Conservation (phyloP, 2,113 vertebrate species). For the Gadus macrocephalus region DNA sequence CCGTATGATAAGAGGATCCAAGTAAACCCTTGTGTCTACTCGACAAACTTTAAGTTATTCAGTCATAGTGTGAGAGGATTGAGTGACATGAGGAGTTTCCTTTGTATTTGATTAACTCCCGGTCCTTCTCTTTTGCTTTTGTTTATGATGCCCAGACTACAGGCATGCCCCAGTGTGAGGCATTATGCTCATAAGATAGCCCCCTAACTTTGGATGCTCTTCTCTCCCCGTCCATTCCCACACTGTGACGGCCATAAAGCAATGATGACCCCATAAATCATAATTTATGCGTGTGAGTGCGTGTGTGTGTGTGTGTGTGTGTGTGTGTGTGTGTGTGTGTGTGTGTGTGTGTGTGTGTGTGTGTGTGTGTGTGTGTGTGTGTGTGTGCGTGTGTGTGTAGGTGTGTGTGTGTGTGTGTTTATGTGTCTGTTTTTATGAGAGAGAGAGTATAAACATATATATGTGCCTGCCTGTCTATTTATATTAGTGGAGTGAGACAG, state of each 20-base stretch:
- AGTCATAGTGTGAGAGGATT: no score
- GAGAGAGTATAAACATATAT: no score
- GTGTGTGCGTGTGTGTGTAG: no score
- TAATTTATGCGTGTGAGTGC: not conserved
- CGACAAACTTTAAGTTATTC: no score
- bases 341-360: not conserved
- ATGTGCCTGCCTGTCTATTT: not conserved
- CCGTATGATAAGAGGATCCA: no score
- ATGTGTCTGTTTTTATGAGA: not conserved
- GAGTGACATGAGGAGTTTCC: no score
- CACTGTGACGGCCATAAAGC: constrained; percentile 22
- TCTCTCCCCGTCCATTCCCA: constrained; percentile 12
- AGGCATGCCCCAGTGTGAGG: constrained; percentile 36
- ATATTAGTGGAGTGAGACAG: not conserved
- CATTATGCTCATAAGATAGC: constrained; percentile 40
- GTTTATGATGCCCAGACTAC: constrained; percentile 9
- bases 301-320: not conserved
- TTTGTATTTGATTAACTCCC: no score
- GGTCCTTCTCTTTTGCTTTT: constrained; percentile 5
- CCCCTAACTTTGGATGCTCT: constrained; percentile 34
- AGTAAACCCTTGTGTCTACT: no score
- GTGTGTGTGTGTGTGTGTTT: not conserved
- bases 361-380: not conserved
- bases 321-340: not conserved
- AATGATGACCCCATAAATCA: constrained; percentile 49